Conservation (phyloP, 2,888 invertebrate species). For the Drosophila fungiperda region DNA sequence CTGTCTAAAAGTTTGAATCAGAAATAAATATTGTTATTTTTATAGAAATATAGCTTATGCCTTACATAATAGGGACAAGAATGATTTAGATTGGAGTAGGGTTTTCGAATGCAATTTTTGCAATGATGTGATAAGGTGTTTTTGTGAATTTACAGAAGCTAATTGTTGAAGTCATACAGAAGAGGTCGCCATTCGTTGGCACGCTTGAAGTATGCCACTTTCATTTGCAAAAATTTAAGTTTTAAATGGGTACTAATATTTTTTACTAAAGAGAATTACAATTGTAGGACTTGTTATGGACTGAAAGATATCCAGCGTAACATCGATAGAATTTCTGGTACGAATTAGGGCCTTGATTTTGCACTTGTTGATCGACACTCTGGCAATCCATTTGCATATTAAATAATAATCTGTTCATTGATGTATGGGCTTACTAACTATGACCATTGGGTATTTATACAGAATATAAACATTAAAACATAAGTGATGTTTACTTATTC, state of each 20-base stretch:
- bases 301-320: not conserved
- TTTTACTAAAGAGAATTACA: not conserved
- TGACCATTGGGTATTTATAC: not conserved
- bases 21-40: not conserved
- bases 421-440: not conserved
- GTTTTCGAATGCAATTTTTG: conserved; percentile 1
- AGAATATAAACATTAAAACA: not conserved
- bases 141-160: conserved; percentile 2
- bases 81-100: conserved; percentile 14
- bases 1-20: not conserved
- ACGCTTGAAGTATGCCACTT: conserved; percentile 19
- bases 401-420: not conserved
- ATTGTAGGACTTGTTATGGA: not conserved
- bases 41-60: not conserved
- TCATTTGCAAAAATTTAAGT: conserved; percentile 6
- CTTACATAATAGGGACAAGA: conserved; percentile 16
- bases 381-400: not conserved
- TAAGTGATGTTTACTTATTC: not conserved
- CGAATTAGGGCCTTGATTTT: not conserved
- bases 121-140: not conserved
- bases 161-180: too few species aligned
- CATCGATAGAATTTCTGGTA: not conserved
- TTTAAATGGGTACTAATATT: not conserved
- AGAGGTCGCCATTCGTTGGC: conserved; percentile 34
- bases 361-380: not conserved